A percentile compares a stretch with the other conserved stretches of the same genome.
phyloP scores from a whole-genome alignment of 64 coral and sea anemone genomes.

The Stylophora pistillata region DNA sequence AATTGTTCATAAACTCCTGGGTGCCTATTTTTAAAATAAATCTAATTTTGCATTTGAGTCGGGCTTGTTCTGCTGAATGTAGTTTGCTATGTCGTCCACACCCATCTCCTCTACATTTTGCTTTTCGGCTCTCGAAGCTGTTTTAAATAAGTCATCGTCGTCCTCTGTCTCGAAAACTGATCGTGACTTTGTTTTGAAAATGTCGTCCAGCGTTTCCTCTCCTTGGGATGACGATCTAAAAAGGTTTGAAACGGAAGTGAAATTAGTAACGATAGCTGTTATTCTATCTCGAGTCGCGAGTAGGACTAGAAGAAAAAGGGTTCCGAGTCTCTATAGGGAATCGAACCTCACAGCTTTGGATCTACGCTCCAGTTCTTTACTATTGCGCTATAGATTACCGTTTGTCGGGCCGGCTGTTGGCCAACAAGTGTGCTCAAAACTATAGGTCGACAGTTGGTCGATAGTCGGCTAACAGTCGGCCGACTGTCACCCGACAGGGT shows the following conservation, averaged over 20 bases:
- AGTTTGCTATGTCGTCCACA: conserved; percentile 77
- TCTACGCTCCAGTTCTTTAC: too few species aligned
- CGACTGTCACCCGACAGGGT: too few species aligned
- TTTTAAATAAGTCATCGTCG: conserved; percentile 80
- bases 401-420: too few species aligned
- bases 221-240: conserved; percentile 77
- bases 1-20: not conserved
- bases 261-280: not conserved
- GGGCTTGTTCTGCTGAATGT: conserved; percentile 77
- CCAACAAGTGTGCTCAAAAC: too few species aligned
- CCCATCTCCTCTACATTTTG: conserved; percentile 56
- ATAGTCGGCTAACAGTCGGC: too few species aligned
- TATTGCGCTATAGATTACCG: too few species aligned
- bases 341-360: too few species aligned
- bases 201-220: conserved; percentile 84
- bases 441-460: too few species aligned
- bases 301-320: too few species aligned
- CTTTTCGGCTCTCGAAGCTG: conserved; percentile 1
- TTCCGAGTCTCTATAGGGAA: too few species aligned
- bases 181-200: conserved; percentile 67
- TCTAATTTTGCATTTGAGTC: conserved; percentile 67
- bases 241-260: not conserved
- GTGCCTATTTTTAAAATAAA: conserved; percentile 59
- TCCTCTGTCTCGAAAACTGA: conserved; percentile 67
- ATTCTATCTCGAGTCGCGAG: too few species aligned